Conservation (phyloP, 2,797 vertebrate genomes). For the Sebastes minor region DNA sequence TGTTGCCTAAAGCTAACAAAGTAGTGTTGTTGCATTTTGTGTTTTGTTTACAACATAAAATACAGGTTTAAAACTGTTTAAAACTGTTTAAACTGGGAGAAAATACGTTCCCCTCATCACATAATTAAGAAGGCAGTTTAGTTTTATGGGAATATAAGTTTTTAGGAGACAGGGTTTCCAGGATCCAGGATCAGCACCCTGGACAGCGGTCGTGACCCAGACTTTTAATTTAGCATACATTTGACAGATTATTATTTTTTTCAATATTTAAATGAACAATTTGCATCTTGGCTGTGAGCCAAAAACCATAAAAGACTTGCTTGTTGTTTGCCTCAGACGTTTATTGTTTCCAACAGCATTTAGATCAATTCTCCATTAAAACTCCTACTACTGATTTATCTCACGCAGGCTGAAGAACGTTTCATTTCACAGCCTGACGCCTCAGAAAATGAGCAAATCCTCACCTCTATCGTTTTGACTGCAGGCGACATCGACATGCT, state of each 20-base stretch:
- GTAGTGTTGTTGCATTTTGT: no score
- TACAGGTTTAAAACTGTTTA: no score
- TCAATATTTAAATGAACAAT: not conserved
- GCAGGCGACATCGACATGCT: not conserved
- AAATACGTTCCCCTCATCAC: no score
- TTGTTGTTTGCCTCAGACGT: not conserved
- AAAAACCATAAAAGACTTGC: not conserved
- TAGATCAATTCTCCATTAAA: constrained; percentile 17
- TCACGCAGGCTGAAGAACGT: not conserved
- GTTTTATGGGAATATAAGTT: no score
- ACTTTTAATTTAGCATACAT: not conserved
- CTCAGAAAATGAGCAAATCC: constrained; percentile 3
- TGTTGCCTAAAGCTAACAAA: no score
- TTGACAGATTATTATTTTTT: not conserved
- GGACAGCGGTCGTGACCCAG: not conserved
- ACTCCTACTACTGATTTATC: constrained; percentile 1
- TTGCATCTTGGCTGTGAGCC: not conserved
- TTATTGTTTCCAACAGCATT: not conserved
- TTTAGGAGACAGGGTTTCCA: not conserved
- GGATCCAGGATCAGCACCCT: not conserved
- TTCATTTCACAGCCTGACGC: constrained; percentile 11
- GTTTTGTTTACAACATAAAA: no score
- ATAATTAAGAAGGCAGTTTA: no score
- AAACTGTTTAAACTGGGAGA: no score
- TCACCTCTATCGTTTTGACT: not conserved